These are phyloP conservation scores for Paralichthys olivaceus DNA, from an alignment of 2,113 vertebrate species.

Conservation along the genomic window DNA sequence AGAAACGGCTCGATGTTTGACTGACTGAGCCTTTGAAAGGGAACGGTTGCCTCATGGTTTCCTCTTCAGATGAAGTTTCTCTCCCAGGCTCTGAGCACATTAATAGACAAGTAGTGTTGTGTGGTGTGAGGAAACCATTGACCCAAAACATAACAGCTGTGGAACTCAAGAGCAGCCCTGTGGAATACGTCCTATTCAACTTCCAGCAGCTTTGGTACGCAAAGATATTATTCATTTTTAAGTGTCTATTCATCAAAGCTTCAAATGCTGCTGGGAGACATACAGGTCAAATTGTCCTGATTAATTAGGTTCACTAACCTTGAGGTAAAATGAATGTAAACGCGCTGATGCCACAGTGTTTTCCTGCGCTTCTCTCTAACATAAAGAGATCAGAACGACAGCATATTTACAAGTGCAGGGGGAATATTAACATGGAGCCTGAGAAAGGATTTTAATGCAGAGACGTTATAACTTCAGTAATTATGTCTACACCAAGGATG, in stretches of 20 bases:
- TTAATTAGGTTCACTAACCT: constrained; percentile 23
- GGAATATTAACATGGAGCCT: no score
- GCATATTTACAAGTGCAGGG: neutral
- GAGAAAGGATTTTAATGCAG: neutral
- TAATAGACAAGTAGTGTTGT: constrained; percentile 30
- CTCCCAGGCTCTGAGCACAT: constrained; percentile 14
- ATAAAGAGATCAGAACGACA: neutral
- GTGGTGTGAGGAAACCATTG: constrained; percentile 25
- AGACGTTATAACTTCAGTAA: neutral
- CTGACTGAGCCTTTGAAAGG: constrained; percentile 39
- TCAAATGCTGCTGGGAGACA: neutral
- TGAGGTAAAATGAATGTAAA: constrained; percentile 6
- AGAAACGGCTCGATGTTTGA: constrained; percentile 15
- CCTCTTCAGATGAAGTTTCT: constrained; percentile 23
- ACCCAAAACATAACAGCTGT: constrained; percentile 32
- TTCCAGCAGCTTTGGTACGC: neutral
- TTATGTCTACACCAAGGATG: no score
- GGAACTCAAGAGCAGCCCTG: constrained; percentile 2
- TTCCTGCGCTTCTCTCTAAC: neutral
- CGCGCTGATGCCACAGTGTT: neutral
- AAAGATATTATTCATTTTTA: neutral
- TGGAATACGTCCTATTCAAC: constrained; percentile 12
- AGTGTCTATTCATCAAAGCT: constrained; percentile 5
- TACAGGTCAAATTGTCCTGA: neutral
- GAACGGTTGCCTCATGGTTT: constrained; percentile 30